Percentiles rank a stretch among this genome's conserved stretches.
phyloP scores from a whole-genome alignment of 2,113 vertebrate genomes.

The Rhipidura dahli region DNA sequence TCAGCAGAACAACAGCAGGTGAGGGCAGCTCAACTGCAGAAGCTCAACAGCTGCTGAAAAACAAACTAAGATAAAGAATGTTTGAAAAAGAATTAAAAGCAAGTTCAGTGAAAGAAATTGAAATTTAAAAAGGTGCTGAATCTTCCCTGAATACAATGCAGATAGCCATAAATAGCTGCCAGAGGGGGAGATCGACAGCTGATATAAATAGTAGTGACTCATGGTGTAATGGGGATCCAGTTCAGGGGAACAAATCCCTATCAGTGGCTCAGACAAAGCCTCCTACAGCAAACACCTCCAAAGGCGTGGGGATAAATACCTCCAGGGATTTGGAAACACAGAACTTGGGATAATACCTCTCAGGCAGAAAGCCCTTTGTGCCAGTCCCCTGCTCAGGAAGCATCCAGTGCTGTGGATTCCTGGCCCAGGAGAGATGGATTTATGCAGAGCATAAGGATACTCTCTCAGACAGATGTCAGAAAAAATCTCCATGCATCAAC shows the following conservation, averaged over 20 bases:
- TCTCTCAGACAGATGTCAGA: not conserved
- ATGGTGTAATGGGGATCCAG: not conserved
- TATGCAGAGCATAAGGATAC: not conserved
- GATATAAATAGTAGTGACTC: constrained; percentile 50
- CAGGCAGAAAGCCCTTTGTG: not conserved
- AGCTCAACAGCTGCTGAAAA: not conserved
- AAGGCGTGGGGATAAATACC: not conserved
- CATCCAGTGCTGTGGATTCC: not conserved
- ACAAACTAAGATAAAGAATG: not conserved
- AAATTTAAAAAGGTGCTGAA: not conserved
- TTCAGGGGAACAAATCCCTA: not conserved
- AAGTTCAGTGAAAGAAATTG: not conserved
- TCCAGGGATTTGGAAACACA: not conserved
- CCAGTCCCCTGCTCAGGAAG: not conserved
- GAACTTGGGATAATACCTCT: not conserved
- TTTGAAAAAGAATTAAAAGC: not conserved
- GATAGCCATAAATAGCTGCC: constrained; percentile 46
- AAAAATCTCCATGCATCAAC: not conserved
- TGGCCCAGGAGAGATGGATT: not conserved
- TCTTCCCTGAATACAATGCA: not conserved
- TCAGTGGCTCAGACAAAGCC: constrained; percentile 2
- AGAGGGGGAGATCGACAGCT: not conserved
- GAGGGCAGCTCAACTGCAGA: not conserved
- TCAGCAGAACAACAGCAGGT: not conserved
- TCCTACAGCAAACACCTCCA: not conserved